phyloP scores from a whole-genome alignment of 1,140 invertebrate genomes.

The Hylyphantes graminicola region DNA sequence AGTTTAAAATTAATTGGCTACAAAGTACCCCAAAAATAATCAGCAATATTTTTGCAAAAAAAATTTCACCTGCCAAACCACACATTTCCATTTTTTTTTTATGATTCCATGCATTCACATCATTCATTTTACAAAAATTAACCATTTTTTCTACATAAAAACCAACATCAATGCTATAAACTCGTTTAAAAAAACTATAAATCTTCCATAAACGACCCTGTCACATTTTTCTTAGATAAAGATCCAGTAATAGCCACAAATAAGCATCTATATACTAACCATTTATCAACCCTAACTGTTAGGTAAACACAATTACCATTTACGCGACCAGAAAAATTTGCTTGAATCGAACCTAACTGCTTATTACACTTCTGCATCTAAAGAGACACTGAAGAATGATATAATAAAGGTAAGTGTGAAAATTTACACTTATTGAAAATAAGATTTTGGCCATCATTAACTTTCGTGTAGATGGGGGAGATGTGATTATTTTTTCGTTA shows the following conservation, averaged over 20 bases:
- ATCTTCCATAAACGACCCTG: conserved; percentile 6
- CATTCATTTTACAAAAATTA: background rate
- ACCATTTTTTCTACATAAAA: background rate
- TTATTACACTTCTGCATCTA: too few relatives aligned
- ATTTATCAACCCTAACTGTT: conserved; percentile 48
- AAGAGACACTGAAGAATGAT: conserved; percentile 49
- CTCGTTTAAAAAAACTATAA: conserved; percentile 34
- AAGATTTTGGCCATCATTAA: conserved; percentile 38
- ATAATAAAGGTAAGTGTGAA: conserved; percentile 58
- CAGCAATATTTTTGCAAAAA: background rate
- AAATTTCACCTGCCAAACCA: background rate
- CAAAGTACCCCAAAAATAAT: background rate
- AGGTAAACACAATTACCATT: conserved; percentile 6
- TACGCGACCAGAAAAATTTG: too few relatives aligned
- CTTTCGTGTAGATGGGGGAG: too few relatives aligned
- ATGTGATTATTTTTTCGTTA: too few relatives aligned
- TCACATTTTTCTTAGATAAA: conserved; percentile 15
- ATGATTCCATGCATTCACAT: background rate
- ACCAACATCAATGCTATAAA: background rate
- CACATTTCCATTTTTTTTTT: background rate
- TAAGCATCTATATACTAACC: conserved; percentile 42
- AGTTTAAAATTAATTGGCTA: too few relatives aligned
- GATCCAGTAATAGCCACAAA: conserved; percentile 43
- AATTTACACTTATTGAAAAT: conserved; percentile 57
- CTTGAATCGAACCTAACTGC: too few relatives aligned